Conservation (phyloP, 2,113 vertebrate species). For the Percopsis transmontana region DNA sequence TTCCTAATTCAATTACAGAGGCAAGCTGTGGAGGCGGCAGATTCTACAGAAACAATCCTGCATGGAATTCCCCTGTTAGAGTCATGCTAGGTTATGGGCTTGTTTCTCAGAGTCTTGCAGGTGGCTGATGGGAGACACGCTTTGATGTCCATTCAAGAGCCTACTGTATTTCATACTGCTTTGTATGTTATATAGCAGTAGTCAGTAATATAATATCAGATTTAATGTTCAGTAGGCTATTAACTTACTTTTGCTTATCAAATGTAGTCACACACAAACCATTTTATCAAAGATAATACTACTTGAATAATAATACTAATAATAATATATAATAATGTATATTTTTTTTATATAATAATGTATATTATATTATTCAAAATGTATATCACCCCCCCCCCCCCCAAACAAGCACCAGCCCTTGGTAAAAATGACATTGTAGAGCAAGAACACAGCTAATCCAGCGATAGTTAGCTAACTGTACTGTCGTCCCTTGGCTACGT, state of each 20-base stretch:
- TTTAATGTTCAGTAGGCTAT: no score
- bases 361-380: no score
- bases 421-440: not conserved
- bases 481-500: not conserved
- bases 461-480: not conserved
- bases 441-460: not conserved
- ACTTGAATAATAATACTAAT: no score
- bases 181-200: no score
- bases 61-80: constrained; percentile 51
- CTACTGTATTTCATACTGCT: no score
- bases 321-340: no score
- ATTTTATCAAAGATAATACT: no score
- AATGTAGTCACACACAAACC: no score
- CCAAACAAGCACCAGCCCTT: not conserved
- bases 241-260: no score
- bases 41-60: constrained; percentile 52
- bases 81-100: constrained; percentile 43
- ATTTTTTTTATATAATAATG: no score
- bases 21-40: constrained; percentile 46
- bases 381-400: not conserved
- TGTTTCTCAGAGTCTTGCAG: constrained; percentile 18
- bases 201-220: no score
- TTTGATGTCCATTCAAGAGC: constrained; percentile 25
- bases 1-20: constrained; percentile 75
- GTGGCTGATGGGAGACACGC: constrained; percentile 19